Evolutionary conservation across 2,113 vertebrate genomes (phyloP).

Genomic region (Athene noctua): DNA sequence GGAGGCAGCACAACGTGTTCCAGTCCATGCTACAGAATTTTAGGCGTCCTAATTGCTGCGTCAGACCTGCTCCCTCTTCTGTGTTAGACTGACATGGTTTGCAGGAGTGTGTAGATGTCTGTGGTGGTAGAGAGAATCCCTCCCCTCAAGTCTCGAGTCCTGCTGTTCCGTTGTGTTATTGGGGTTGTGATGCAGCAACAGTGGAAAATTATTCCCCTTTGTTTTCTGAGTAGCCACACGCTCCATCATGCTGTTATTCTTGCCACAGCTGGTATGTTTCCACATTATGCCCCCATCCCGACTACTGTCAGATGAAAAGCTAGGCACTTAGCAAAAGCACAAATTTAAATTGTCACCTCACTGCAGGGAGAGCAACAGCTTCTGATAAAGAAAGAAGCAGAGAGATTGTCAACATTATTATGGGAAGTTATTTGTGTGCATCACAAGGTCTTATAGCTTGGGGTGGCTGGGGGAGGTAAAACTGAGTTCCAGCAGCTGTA

Average conservation of each 20-base stretch:
- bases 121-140: background rate
- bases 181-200: conserved; percentile 18
- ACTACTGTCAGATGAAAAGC: conserved; percentile 33
- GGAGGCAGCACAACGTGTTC: conserved; percentile 88
- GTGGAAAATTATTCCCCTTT: background rate
- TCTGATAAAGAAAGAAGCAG: background rate
- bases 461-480: background rate
- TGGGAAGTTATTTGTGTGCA: background rate
- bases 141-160: background rate
- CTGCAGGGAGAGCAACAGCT: conserved; percentile 12
- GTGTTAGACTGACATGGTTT: conserved; percentile 83
- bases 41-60: conserved; percentile 90
- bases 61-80: conserved; percentile 85
- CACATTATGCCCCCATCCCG: background rate
- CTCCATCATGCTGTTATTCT: background rate
- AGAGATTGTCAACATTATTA: background rate
- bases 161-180: conserved; percentile 6
- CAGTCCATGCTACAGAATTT: conserved; percentile 93
- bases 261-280: conserved; percentile 28
- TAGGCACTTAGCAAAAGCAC: conserved; percentile 62
- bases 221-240: background rate
- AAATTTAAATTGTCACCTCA: conserved; percentile 17
- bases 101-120: background rate
- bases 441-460: background rate
- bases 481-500: background rate